Percentiles rank a stretch among this genome's conserved stretches.
Evolutionary conservation across 2,888 invertebrate genomes (phyloP).

Genomic region (Eupithecia tripunctaria): DNA sequence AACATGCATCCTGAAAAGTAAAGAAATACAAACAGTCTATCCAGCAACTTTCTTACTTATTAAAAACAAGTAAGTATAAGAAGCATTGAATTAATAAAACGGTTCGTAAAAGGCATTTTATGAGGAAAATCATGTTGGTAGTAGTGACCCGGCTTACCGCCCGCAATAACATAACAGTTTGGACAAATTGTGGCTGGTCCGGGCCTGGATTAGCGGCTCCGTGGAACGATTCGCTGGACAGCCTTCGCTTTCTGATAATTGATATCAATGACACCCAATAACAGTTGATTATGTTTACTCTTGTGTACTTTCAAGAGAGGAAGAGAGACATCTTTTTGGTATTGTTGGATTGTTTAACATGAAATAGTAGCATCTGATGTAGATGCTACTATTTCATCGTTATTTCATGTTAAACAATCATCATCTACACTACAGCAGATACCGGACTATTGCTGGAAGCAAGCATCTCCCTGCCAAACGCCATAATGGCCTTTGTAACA

Average conservation of each 20-base stretch:
- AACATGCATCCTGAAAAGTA: neutral
- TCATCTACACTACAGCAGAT: too few relatives aligned
- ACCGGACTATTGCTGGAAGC: too few relatives aligned
- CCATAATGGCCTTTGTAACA: too few relatives aligned
- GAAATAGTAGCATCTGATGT: neutral
- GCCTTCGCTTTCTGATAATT: slow-evolving; percentile 75
- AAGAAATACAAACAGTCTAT: neutral
- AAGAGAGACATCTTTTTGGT: neutral
- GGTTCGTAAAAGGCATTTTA: slow-evolving; percentile 63
- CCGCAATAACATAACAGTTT: slow-evolving; percentile 84
- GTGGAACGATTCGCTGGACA: slow-evolving; percentile 75
- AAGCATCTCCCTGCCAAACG: too few relatives aligned
- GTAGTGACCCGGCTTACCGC: slow-evolving; percentile 65
- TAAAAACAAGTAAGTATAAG: neutral
- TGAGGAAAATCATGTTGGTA: slow-evolving; percentile 72
- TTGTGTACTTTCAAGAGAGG: neutral
- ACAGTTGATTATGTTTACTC: slow-evolving; percentile 62
- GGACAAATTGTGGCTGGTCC: slow-evolving; percentile 79
- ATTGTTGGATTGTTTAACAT: neutral
- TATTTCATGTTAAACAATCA: too few relatives aligned
- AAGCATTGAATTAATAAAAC: slow-evolving; percentile 55
- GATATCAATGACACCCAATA: slow-evolving; percentile 78
- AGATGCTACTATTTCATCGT: too few relatives aligned
- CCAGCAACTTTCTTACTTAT: neutral
- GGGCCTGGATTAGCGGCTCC: slow-evolving; percentile 79